These are phyloP conservation scores for Anhinga anhinga DNA, from an alignment of 2,113 vertebrate genomes.

Conservation along the genomic window DNA sequence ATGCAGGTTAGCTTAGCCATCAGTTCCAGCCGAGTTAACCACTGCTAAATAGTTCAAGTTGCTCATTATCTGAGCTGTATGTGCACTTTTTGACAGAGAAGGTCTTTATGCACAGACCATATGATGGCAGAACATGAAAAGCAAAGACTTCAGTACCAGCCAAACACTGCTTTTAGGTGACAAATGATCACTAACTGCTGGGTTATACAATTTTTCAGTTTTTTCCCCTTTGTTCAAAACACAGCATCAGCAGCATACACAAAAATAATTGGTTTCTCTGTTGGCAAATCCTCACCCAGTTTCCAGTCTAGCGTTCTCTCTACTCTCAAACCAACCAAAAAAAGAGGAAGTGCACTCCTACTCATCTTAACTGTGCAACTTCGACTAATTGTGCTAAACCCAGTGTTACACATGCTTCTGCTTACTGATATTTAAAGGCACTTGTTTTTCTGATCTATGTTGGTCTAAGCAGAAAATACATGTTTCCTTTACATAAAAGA, in stretches of 20 bases:
- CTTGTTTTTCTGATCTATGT: background rate
- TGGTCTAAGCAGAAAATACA: background rate
- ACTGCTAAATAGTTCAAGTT: background rate
- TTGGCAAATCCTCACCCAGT: background rate
- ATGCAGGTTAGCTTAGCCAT: background rate
- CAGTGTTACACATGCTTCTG: background rate
- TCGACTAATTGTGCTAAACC: background rate
- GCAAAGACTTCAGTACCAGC: background rate
- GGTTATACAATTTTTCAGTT: background rate
- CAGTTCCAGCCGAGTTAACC: background rate
- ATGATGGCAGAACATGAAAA: background rate
- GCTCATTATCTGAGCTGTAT: background rate
- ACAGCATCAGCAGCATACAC: background rate
- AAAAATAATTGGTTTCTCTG: background rate
- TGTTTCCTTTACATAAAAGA: background rate
- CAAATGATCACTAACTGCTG: background rate
- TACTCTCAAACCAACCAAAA: background rate
- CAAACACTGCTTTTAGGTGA: background rate
- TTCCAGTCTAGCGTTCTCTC: background rate
- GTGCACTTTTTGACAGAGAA: background rate
- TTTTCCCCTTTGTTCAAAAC: background rate
- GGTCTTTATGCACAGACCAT: fast-evolving
- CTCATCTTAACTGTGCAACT: background rate
- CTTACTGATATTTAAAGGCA: background rate
- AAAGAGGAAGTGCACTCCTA: background rate